phyloP scores from a whole-genome alignment of 2,888 invertebrate genomes.

The Synanthedon formicaeformis region DNA sequence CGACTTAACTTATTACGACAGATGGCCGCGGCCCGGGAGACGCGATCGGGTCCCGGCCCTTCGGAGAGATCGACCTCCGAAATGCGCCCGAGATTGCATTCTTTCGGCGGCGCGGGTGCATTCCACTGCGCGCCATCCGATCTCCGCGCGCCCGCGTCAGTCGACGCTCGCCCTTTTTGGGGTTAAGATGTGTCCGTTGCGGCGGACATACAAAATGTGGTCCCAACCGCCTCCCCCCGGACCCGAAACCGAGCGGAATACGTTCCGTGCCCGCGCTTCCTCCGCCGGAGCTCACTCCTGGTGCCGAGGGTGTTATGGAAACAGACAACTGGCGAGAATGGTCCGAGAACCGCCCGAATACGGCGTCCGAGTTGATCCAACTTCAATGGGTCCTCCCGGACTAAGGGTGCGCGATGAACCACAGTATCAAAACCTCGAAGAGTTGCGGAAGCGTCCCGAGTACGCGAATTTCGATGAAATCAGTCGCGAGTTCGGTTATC shows the following conservation, averaged over 20 bases:
- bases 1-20: slow-evolving; percentile 70
- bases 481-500: slow-evolving; percentile 64
- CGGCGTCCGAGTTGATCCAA: slow-evolving; percentile 53
- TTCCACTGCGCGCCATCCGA: slow-evolving; percentile 66
- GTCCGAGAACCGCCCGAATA: slow-evolving; percentile 54
- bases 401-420: slow-evolving; percentile 51
- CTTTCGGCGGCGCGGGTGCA: slow-evolving; percentile 71
- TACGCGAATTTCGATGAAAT: slow-evolving; percentile 65
- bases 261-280: slow-evolving; percentile 44
- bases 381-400: slow-evolving; percentile 43
- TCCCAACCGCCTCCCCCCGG: slow-evolving; percentile 63
- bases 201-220: slow-evolving; percentile 68
- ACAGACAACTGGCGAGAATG: slow-evolving; percentile 51
- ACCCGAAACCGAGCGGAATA: slow-evolving; percentile 21
- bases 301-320: slow-evolving; percentile 39
- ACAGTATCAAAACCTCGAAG: slow-evolving; percentile 61
- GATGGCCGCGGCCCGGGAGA: slow-evolving; percentile 61
- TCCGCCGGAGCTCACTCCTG: slow-evolving; percentile 38
- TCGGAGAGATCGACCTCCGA: slow-evolving; percentile 70
- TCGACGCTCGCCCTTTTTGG: slow-evolving; percentile 70
- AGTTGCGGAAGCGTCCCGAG: slow-evolving; percentile 60
- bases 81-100: slow-evolving; percentile 72
- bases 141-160: slow-evolving; percentile 62
- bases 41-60: slow-evolving; percentile 60
- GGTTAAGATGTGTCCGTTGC: slow-evolving; percentile 69